phyloP scores from a whole-genome alignment of 2,113 vertebrate species.

The Neogobius melanostomus region DNA sequence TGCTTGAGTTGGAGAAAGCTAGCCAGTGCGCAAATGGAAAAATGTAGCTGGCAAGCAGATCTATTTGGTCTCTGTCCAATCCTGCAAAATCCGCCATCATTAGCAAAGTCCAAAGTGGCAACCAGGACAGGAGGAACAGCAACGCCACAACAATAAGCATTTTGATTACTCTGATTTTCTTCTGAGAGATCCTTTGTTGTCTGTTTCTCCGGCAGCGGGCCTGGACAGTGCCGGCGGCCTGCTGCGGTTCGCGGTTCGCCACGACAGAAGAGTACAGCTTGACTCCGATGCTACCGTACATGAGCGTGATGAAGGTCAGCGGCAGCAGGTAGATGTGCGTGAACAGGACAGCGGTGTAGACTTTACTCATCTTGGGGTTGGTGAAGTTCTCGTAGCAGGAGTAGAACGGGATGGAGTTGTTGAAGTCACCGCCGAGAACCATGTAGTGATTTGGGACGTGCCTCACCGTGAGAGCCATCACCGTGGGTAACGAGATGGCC shows the following conservation, averaged over 20 bases:
- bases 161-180: conserved; percentile 80
- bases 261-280: conserved; percentile 74
- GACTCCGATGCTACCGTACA: conserved; percentile 78
- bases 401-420: conserved; percentile 71
- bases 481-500: conserved; percentile 79
- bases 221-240: conserved; percentile 18
- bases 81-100: conserved; percentile 78
- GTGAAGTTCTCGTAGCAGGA: conserved; percentile 80
- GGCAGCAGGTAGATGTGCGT: conserved; percentile 78
- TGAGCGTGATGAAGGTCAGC: conserved; percentile 73
- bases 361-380: conserved; percentile 74
- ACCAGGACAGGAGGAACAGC: conserved; percentile 82
- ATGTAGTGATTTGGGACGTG: conserved; percentile 73
- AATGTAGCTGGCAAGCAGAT: conserved; percentile 76
- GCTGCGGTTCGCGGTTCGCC: conserved; percentile 48
- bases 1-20: conserved; percentile 81
- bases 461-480: conserved; percentile 72
- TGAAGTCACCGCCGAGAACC: conserved; percentile 68
- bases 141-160: conserved; percentile 80
- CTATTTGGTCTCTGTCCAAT: conserved; percentile 68
- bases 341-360: conserved; percentile 81
- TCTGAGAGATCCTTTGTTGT: conserved; percentile 66
- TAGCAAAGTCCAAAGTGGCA: conserved; percentile 82
- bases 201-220: conserved; percentile 33
- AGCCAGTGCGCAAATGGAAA: conserved; percentile 83